Conservation (phyloP, 2,888 invertebrate species). For the Campopleginae sp. region DNA sequence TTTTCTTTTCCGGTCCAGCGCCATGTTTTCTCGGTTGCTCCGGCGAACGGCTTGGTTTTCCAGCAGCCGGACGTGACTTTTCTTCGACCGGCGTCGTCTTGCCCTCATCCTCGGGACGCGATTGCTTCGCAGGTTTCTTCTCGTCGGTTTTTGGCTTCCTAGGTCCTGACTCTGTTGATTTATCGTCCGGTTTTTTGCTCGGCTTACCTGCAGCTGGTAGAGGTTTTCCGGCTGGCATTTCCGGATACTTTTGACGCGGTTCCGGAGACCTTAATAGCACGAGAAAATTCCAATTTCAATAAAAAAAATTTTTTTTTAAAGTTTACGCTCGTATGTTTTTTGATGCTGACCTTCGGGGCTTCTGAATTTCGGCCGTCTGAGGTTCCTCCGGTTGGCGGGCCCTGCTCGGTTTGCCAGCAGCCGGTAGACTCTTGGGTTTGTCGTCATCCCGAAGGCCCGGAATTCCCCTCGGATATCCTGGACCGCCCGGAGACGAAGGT, state of each 20-base stretch:
- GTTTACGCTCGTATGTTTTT: not conserved
- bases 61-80: slow-evolving; percentile 46
- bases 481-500: slow-evolving; percentile 73
- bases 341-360: slow-evolving; percentile 71
- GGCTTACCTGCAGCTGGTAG: slow-evolving; percentile 77
- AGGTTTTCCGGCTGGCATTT: slow-evolving; percentile 72
- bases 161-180: slow-evolving; percentile 23
- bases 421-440: slow-evolving; percentile 77
- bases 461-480: slow-evolving; percentile 78
- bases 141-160: slow-evolving; percentile 60
- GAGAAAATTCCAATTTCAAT: slow-evolving; percentile 36
- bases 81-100: slow-evolving; percentile 70
- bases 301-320: not conserved
- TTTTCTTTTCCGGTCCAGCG: not conserved
- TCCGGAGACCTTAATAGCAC: slow-evolving; percentile 68
- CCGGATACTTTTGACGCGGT: slow-evolving; percentile 74
- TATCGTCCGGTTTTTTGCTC: slow-evolving; percentile 67
- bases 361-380: slow-evolving; percentile 64
- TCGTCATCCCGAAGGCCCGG: slow-evolving; percentile 80
- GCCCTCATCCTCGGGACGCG: slow-evolving; percentile 49
- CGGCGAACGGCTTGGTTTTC: not conserved
- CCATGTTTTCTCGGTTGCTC: not conserved
- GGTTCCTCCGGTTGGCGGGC: slow-evolving; percentile 74
- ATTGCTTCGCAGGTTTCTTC: slow-evolving; percentile 54
- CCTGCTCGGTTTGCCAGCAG: slow-evolving; percentile 79